Evolutionary conservation across 1,140 invertebrate species (phyloP), one percentile per base, ranked within the genome.

Genomic region (Nymphalis io): DNA sequence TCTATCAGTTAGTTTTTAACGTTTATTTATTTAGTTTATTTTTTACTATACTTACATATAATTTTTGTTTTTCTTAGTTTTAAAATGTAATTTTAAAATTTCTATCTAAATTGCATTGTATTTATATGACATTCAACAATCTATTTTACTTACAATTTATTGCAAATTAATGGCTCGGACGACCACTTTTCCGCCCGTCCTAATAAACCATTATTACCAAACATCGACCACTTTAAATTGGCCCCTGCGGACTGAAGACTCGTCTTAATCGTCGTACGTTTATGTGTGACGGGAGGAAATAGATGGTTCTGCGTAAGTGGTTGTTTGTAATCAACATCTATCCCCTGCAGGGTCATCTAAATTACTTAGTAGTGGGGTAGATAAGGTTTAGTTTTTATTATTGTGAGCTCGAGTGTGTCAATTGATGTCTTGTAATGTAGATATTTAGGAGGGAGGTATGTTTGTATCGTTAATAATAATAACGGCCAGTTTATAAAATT

Each of bases 301-400:
- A 74, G 16, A 73, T 62, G 76, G 73, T 71, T 79, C 77, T 72
- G 58, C 65, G 70, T 76, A 68, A 80, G 76, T 83, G 83, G 82
- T 82, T 82, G 79, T 79, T 83, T 80, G 81, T 86, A 83, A 86
- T 87, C 81, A 87, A 84, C 72, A 75, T 79, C 78, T 80, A 69
- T 63, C 79, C 81, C 77, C 79, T 51, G 65, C 66, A 70, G 83
- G 79, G 73, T 76, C 83, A 83, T 87, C 82, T 74, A 81, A 88
- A 88, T 90, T 87, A 87, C 85, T 88, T 82, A 87, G 72, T 66
- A 75, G 71, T 75, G 73, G 85, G 85, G 83, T 73, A 83, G 85
- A 88, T 88, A 84, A 84, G 73, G 78, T 81, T 80, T 74, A 83
- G 82, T 88, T 85, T 87, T 89, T 88, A 87, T 87, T 88, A 75